A percentile compares a stretch with the other conserved stretches of the same genome.
These are phyloP conservation scores for Ennomos erosarius DNA, from an alignment of 2,888 invertebrate genomes.

Conservation along the genomic window DNA sequence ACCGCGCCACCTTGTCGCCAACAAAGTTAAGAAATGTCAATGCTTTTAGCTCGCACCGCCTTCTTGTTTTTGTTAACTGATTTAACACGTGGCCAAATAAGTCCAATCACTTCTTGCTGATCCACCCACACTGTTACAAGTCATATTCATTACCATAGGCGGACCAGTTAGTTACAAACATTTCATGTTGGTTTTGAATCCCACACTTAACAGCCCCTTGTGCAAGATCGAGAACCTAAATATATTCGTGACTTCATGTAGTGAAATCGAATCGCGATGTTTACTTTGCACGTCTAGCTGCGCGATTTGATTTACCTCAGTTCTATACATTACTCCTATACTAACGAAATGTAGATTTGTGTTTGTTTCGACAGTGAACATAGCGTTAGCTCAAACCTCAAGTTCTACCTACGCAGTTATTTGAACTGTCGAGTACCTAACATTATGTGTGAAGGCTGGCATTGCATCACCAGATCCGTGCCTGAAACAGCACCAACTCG, in stretches of 20 bases:
- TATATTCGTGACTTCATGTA: conserved; percentile 65
- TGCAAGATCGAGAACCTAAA: conserved; percentile 57
- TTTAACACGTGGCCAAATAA: conserved; percentile 52
- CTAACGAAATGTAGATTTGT: conserved; percentile 23
- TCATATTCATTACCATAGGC: conserved; percentile 56
- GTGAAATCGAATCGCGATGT: conserved; percentile 47
- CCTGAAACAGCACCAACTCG: conserved; percentile 66
- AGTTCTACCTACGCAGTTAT: conserved; percentile 48
- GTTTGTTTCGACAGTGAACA: conserved; percentile 40
- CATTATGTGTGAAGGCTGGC: conserved; percentile 50
- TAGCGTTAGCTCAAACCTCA: conserved; percentile 43
- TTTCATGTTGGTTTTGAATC: conserved; percentile 39
- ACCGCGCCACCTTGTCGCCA: conserved; percentile 31
- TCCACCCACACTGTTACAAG: conserved; percentile 58
- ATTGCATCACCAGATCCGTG: conserved; percentile 65
- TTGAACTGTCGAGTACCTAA: conserved; percentile 52
- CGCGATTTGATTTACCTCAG: conserved; percentile 39
- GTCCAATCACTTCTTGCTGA: conserved; percentile 54
- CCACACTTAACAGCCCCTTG: conserved; percentile 60
- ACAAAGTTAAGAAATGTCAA: conserved; percentile 25
- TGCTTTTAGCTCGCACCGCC: conserved; percentile 19
- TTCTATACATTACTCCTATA: conserved; percentile 2
- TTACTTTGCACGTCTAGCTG: conserved; percentile 46
- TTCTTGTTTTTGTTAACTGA: conserved; percentile 38
- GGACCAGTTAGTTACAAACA: conserved; percentile 57